phyloP scores from a whole-genome alignment of 2,888 invertebrate genomes.

The Stegophylla sp. region DNA sequence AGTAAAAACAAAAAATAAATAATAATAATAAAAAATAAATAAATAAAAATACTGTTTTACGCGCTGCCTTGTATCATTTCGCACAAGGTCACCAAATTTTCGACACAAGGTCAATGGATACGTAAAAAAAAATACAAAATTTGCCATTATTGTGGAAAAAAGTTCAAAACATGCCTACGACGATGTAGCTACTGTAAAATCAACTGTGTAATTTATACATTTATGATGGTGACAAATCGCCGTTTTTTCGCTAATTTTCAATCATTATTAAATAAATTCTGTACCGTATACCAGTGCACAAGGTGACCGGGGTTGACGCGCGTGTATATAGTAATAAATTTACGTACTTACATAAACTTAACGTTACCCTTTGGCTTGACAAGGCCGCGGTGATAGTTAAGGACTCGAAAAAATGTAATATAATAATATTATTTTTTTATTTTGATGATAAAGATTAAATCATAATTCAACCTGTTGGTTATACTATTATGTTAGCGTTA shows the following conservation, averaged over 20 bases:
- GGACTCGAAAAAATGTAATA: too few relatives aligned
- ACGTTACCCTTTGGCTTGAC: slow-evolving; percentile 14
- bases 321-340: not conserved
- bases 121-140: slow-evolving; percentile 9
- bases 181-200: not conserved
- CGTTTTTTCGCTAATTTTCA: not conserved
- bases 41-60: not conserved
- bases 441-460: slow-evolving; percentile 17
- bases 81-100: not conserved
- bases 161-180: not conserved
- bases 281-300: slow-evolving; percentile 7
- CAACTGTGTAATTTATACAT: not conserved
- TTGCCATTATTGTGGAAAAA: not conserved
- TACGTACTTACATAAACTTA: not conserved
- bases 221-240: not conserved
- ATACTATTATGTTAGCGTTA: not conserved
- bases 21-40: too few relatives aligned
- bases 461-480: not conserved
- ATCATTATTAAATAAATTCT: not conserved
- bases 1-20: too few relatives aligned
- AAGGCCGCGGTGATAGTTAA: slow-evolving; percentile 23
- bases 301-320: slow-evolving; percentile 41
- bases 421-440: slow-evolving; percentile 3
- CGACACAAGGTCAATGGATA: not conserved
- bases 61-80: slow-evolving; percentile 4